Base-by-base conservation (phyloP, 2,113 vertebrate genomes). In the Coptodon rendalli region DNA sequence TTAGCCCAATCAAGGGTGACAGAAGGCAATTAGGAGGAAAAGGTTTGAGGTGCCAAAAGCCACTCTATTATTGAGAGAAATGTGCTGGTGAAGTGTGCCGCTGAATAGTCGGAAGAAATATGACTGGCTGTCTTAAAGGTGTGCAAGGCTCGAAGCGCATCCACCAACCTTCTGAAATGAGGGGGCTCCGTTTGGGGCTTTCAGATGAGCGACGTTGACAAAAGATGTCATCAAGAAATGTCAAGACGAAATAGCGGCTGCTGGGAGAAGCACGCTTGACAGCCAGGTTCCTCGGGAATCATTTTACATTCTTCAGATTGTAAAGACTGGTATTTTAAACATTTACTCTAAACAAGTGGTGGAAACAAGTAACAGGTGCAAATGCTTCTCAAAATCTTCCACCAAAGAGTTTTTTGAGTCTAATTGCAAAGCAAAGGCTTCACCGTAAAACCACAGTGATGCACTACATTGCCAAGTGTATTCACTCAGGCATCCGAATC, bases 1-100 rank as follows among this genome's bases (percentile, higher is more conserved):
- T 94, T 93, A 94, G 92, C 81, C 91, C 95, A 95, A 95, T 95
- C 93, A 94, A 93, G 92, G 91, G 92, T 95, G 94, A 96, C 94
- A 94, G 94, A 94, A 92, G 89, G 93, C 91, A 94, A 94, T 94
- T 94, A 94, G 90, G 91, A 88, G 87, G 92, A 93, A 94, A 93
- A 90, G 89, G 91, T 89, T 89, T n/a, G 82, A 87, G 92, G 87
- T 90, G 90, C 92, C 89, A 92, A 89, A 93, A 90, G 93, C 90
- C 87, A 79, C 90, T 93, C 87, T 71, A 90, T 91, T 93, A 88
- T 81, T 68, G 82, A 80, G 90, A 80, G 90, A 80, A 90, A 91
- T 89, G 83, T 91, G 93, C 57, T 57, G 83, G 10, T 31, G 89
- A 82, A 86, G 89, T 54, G 84, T 14, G 81, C 19, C 12, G 34